Evolutionary conservation across 2,113 vertebrate species (phyloP), one percentile per base, ranked within the genome.

Genomic region (Archilochus colubris): DNA sequence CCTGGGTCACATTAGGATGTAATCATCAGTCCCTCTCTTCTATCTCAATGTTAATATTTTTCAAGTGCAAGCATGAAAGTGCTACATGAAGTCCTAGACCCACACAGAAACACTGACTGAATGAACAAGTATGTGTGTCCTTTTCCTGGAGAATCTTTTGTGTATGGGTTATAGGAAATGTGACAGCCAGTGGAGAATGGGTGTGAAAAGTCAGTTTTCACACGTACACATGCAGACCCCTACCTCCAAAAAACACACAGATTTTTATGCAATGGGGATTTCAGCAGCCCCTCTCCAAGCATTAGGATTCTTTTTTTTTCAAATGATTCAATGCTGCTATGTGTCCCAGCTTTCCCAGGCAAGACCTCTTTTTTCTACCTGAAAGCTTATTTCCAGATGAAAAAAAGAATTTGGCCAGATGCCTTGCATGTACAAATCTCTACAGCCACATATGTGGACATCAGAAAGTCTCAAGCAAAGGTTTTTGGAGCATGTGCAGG

Each of bases 41-140:
- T n/a, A 64, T 16, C 58, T 63, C 75, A 58, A 4, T 7, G 19
- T 36, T 33, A 50, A 2, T 27, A 63, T 27, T 80, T 63, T 53
- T 25, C 28, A 73, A 59, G 13, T 7, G 10, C 19, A 44, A 1
- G 2, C 20, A 68, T 3, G 28, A 14, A 75, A 73, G 18, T 18
- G 50, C 24, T n/a, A 23, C 12, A 22, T 63, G 30, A 73, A 43
- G 38, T 54, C 25, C 22, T 50, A 57, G 36, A 67, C 38, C 27
- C 38, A 43, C 31, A 18, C 17, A 48, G 21, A 43, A 91, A 72
- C 48, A 58, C 0, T 18, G 36, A 83, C 20, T 5, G 2, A 66
- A 62, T 0, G 2, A 28, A 33, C 0, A 0, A 58, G 5, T 25
- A 25, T 3, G 6, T 11, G 10, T 31, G 23, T 22, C 4, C 10